These are phyloP conservation scores for Drosophila biarmipes DNA, from an alignment of 1,140 invertebrate species.

Conservation along the genomic window DNA sequence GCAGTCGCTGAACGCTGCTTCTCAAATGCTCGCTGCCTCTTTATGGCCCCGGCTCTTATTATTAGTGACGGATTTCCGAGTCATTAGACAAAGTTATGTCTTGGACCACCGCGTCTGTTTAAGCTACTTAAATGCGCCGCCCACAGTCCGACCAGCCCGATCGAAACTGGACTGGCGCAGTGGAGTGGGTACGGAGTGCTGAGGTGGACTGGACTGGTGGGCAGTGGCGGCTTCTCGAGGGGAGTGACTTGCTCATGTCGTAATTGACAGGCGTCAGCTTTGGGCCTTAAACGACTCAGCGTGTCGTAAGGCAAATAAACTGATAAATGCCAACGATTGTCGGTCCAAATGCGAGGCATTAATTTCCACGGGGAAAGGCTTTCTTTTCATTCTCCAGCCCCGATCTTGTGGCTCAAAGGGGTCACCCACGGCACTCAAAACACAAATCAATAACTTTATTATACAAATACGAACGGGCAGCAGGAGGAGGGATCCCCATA, in stretches of 20 bases:
- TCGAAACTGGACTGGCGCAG: slow-evolving; percentile 4
- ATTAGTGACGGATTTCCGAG: slow-evolving; percentile 84
- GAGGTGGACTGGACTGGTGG: background rate
- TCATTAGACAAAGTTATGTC: slow-evolving; percentile 84
- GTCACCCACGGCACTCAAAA: slow-evolving; percentile 77
- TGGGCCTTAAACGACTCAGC: slow-evolving; percentile 58
- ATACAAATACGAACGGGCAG: slow-evolving; percentile 43
- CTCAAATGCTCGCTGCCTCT: slow-evolving; percentile 77
- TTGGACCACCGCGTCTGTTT: slow-evolving; percentile 79
- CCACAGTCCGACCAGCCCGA: slow-evolving; percentile 23
- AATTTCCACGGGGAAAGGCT: slow-evolving; percentile 48
- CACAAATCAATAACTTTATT: slow-evolving; percentile 83
- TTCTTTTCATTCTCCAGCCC: slow-evolving; percentile 34
- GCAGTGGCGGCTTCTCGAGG: slow-evolving; percentile 7
- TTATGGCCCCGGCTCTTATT: slow-evolving; percentile 77
- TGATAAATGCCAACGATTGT: slow-evolving; percentile 47
- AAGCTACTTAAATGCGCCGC: slow-evolving; percentile 83
- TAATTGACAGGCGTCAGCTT: slow-evolving; percentile 75
- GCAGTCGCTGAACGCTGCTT: slow-evolving; percentile 47
- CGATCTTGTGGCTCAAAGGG: background rate
- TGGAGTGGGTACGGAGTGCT: background rate
- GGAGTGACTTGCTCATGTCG: slow-evolving; percentile 71
- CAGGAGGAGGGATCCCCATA: slow-evolving; percentile 1
- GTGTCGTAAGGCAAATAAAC: slow-evolving; percentile 79
- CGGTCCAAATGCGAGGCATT: slow-evolving; percentile 55